Evolutionary conservation across 2,888 invertebrate species (phyloP), one percentile per base, ranked within the genome.

Genomic region (Polylopha cassiicola): DNA sequence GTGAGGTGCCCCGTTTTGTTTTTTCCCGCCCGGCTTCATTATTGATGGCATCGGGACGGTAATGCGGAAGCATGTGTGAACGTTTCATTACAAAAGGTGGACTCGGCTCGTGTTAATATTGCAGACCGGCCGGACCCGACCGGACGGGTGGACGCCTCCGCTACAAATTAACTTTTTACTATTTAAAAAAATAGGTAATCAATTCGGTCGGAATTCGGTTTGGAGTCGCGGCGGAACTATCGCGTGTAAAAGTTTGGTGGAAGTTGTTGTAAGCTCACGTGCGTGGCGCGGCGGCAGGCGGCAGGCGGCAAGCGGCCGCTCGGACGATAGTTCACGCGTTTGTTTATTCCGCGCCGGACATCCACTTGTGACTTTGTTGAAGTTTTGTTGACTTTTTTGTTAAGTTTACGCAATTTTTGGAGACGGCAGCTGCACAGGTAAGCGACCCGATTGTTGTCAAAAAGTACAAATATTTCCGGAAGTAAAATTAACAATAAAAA

Each of bases 1-100:
- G 80, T 75, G 80, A 81, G 81, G 80, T 80, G 79, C 64, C 79
- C 76, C 76, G 79, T 79, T 81, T 81, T 85, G 81, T 82, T 84
- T 85, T 82, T 85, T 77, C 80, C 82, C 84, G 81, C 84, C 84
- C 86, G 87, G 85, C 84, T 84, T 84, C 84, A 84, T 85, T 84
- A 85, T 85, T 85, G 84, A 84, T 84, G 85, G 84, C 82, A 84
- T 82, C 84, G 82, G 75, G 78, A 80, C 81, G 81, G 78, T 84
- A 82, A 84, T 84, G 84, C 85, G 85, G 84, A 84, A 84, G 84
- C 82, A 82, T 84, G 82, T 84, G 85, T 84, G 84, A 84, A 82
- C 84, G 80, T 82, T 82, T 80, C 84, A 84, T 85, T 84, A 84
- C 84, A 82, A 82, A 82, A 84, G 85, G 84, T 84, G 84, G 84